A percentile compares a stretch with the other conserved stretches of the same genome.
Evolutionary conservation across 2,113 vertebrate genomes (phyloP).

Genomic region (Helogale parvula): DNA sequence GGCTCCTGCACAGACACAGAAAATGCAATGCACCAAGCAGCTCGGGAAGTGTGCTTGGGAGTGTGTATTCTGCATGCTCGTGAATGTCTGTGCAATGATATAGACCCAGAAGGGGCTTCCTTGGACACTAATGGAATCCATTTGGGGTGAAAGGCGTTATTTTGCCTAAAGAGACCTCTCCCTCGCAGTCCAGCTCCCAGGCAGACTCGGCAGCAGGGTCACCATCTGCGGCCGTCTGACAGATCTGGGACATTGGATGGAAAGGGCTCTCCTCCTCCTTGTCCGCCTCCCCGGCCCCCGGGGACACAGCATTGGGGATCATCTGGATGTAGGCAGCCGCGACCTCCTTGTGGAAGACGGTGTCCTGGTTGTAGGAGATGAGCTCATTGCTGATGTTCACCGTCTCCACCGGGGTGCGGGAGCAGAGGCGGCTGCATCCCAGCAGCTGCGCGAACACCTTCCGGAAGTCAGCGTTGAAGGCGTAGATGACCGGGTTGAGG

Average conservation of each 20-base stretch:
- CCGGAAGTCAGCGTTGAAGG: constrained; percentile 96
- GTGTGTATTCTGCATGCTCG: neutral
- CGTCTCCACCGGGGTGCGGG: constrained; percentile 90
- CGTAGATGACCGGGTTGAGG: constrained; percentile 96
- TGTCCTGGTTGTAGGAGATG: constrained; percentile 94
- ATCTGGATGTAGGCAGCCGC: constrained; percentile 90
- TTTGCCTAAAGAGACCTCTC: constrained; percentile 91
- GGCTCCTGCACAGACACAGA: neutral
- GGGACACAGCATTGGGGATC: constrained; percentile 92
- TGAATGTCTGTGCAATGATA: too few relatives aligned
- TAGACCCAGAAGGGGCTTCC: neutral
- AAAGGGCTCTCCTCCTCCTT: constrained; percentile 87
- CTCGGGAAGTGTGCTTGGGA: neutral
- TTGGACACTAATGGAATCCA: constrained; percentile 85
- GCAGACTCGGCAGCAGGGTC: constrained; percentile 88
- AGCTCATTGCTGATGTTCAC: constrained; percentile 95
- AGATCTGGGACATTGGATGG: constrained; percentile 89
- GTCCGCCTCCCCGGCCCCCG: constrained; percentile 82
- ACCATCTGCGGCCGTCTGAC: constrained; percentile 84
- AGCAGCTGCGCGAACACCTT: constrained; percentile 94
- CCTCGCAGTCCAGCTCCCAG: constrained; percentile 91
- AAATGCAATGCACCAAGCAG: neutral
- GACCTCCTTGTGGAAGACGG: constrained; percentile 90
- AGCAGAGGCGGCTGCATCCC: constrained; percentile 91
- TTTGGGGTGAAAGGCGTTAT: constrained; percentile 91